Base-by-base conservation (phyloP, 2,113 vertebrate species). In the Rhea americana region DNA sequence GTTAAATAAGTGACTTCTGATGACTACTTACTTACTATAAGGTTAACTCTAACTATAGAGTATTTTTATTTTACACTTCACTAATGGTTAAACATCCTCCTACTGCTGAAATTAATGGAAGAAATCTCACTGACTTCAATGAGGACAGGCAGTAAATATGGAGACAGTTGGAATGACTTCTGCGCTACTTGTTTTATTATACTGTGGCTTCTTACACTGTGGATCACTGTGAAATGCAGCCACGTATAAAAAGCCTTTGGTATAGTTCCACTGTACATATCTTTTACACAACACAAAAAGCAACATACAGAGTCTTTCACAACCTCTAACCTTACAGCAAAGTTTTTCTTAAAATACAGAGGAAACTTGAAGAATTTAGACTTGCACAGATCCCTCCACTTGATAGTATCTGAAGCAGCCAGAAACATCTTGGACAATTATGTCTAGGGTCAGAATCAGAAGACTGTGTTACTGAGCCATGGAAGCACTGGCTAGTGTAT, bases 361-460 rank as follows among this genome's bases (percentile, higher is more conserved):
- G 35, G 82, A 93, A 91, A 74, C 7, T 39, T 62, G 67, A 90
- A 61, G 39, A 53, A 82, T 55, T 67, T 35, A 63, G 35, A 35
- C 43, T 79, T 85, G 37, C 25, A 67, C 58, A 91, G 77, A 61
- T 74, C 25, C 30, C n/a, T 73, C 41, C 56, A 74, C 43, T 53
- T 51, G 71, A 89, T 41, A 22, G 41, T 47, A 53, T 13, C 75
- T 78, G 75, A 87, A 93, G 78, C n/a, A 92, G 55, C 73, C 37
- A 94, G 62, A 93, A 95, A 45, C 85, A 59, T 79, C 81, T 73
- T 35, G 47, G 59, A 53, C 65, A 82, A 77, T 71, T 68, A 67
- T 18, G 22, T 21, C 91, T 35, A 74, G 20, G 55, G 59, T 71
- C 82, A 56, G 51, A 89, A 71, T 43, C 14, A 56, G n/a, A 63